Percentiles rank a stretch among this genome's conserved stretches.
Conservation (phyloP, 1,140 invertebrate genomes). For the Ephestia elutella region DNA sequence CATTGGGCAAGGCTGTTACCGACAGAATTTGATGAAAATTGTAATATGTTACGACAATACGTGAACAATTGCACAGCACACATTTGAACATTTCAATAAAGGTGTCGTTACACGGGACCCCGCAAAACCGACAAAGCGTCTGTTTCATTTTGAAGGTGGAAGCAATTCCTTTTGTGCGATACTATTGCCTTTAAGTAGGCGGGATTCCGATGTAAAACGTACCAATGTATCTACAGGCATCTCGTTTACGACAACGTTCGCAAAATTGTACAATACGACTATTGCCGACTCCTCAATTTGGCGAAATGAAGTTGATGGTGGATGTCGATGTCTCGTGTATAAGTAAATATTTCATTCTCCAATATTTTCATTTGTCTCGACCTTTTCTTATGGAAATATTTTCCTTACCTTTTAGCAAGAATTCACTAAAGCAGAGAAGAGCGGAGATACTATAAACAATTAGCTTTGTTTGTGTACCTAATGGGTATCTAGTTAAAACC, state of each 20-base stretch:
- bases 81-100: conserved; percentile 41
- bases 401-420: too few species aligned
- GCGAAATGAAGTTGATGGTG: not conserved
- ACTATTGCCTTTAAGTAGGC: conserved; percentile 51
- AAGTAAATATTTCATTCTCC: not conserved
- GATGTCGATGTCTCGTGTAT: not conserved
- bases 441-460: too few species aligned
- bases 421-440: too few species aligned
- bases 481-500: too few species aligned
- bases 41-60: not conserved
- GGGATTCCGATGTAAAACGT: conserved; percentile 29
- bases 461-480: too few species aligned
- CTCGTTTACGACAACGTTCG: conserved; percentile 12
- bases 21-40: too few species aligned
- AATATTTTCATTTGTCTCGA: too few species aligned
- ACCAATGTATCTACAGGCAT: conserved; percentile 10
- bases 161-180: conserved; percentile 54
- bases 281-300: conserved; percentile 4
- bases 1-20: too few species aligned
- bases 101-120: conserved; percentile 40
- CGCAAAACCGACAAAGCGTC: conserved; percentile 47
- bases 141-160: conserved; percentile 55
- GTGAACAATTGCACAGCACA: conserved; percentile 19
- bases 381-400: too few species aligned
- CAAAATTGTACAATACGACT: conserved; percentile 7